Conservation (phyloP, 2,797 vertebrate species). For the Betta splendens region DNA sequence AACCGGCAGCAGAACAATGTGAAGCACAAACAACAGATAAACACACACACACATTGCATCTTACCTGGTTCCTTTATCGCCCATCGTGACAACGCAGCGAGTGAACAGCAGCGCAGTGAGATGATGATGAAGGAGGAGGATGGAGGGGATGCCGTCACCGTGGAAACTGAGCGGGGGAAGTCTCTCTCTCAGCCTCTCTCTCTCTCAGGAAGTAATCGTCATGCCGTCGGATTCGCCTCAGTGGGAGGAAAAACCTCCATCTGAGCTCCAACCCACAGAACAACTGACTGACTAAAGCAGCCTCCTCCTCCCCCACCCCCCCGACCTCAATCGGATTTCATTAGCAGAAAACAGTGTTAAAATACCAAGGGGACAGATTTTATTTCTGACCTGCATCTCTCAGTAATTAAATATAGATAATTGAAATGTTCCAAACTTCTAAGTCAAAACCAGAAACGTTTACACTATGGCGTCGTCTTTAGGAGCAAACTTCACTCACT, state of each 20-base stretch:
- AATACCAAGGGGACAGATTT: conserved; percentile 32
- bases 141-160: conserved; percentile 66
- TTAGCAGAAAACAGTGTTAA: conserved; percentile 46
- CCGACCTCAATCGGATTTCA: conserved; percentile 21
- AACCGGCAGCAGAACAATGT: conserved; percentile 11
- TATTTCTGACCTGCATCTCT: conserved; percentile 34
- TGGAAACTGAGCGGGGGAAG: conserved; percentile 65
- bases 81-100: conserved; percentile 61
- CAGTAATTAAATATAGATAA: too few species aligned
- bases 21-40: conserved; percentile 2
- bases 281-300: conserved; percentile 9
- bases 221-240: conserved; percentile 53
- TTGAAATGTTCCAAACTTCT: too few species aligned
- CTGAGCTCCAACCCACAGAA: conserved; percentile 28
- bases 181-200: conserved; percentile 13
- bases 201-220: conserved; percentile 55
- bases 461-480: too few species aligned
- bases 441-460: too few species aligned
- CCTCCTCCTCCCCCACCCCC: conserved; percentile 12
- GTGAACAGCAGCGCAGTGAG: conserved; percentile 37
- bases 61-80: conserved; percentile 75
- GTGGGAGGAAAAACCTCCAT: conserved; percentile 46
- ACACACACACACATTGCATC: conserved; percentile 11
- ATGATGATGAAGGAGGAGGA: conserved; percentile 34
- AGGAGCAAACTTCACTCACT: too few species aligned